These are phyloP conservation scores for Zootoca vivipara DNA, from an alignment of 2,113 vertebrate species.

Conservation along the genomic window DNA sequence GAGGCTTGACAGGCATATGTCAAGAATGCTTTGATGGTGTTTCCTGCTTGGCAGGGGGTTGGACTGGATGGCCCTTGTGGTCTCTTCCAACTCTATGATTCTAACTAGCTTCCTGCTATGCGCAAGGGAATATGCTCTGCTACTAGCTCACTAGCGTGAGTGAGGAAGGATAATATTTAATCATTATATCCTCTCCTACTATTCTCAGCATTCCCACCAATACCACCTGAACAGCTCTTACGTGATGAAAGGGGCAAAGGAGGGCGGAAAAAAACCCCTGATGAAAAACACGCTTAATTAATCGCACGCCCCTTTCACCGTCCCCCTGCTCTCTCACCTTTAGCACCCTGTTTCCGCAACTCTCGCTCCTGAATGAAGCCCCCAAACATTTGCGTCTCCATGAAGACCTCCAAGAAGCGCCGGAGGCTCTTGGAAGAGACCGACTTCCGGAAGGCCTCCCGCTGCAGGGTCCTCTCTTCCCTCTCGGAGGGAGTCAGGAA, in stretches of 20 bases:
- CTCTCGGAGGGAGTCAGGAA: constrained; percentile 84
- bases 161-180: too few species aligned
- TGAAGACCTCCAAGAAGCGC: constrained; percentile 94
- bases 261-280: background rate
- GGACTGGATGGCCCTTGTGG: too few species aligned
- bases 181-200: too few species aligned
- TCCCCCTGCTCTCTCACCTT: constrained; percentile 75
- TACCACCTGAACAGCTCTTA: too few species aligned
- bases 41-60: too few species aligned
- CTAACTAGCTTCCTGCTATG: too few species aligned
- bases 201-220: too few species aligned
- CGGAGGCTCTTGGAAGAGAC: constrained; percentile 92
- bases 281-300: background rate
- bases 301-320: background rate
- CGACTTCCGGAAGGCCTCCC: constrained; percentile 90
- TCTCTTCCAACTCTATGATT: too few species aligned
- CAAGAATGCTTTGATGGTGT: too few species aligned
- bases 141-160: too few species aligned
- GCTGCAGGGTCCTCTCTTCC: constrained; percentile 81
- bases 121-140: too few species aligned
- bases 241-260: background rate
- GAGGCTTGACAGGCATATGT: too few species aligned
- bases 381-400: constrained; percentile 95
- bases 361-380: constrained; percentile 94
- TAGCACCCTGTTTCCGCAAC: constrained; percentile 85